A percentile compares a stretch with the other conserved stretches of the same genome.
Conservation (phyloP, 2,113 vertebrate species). For the Chlorodrepanis virens region DNA sequence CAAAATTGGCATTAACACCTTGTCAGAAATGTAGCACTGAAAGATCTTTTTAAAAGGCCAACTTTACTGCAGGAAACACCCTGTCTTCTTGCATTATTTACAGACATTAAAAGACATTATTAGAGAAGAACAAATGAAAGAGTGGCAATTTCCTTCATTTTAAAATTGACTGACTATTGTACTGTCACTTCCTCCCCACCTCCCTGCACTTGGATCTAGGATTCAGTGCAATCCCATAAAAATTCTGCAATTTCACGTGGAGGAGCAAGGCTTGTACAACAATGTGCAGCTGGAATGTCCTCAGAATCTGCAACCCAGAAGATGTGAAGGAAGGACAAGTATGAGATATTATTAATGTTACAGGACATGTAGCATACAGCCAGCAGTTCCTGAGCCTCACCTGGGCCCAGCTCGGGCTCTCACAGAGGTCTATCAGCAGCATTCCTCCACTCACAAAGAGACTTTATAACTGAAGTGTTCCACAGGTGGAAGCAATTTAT, state of each 20-base stretch:
- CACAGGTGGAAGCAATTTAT: neutral
- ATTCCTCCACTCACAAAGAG: neutral
- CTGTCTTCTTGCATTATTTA: neutral
- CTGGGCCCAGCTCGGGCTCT: neutral
- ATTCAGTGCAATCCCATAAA: neutral
- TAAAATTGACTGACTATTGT: neutral
- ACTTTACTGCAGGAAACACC: neutral
- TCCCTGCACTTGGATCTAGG: accelerated
- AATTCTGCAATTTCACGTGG: accelerated
- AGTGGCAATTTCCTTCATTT: neutral
- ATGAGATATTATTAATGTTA: neutral
- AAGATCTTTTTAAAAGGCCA: neutral
- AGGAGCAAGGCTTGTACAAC: neutral
- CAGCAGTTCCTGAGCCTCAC: neutral
- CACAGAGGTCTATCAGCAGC: neutral
- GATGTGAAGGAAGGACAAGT: neutral
- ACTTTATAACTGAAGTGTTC: neutral
- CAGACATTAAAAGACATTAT: neutral
- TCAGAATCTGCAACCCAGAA: neutral
- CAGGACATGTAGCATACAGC: neutral
- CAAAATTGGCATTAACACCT: neutral
- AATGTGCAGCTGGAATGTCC: accelerated
- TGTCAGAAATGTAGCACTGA: neutral
- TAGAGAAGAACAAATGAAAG: neutral
- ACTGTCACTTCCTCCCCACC: neutral